Evolutionary conservation across 1,140 invertebrate genomes (phyloP).

Genomic region (Chironomus tepperi): DNA sequence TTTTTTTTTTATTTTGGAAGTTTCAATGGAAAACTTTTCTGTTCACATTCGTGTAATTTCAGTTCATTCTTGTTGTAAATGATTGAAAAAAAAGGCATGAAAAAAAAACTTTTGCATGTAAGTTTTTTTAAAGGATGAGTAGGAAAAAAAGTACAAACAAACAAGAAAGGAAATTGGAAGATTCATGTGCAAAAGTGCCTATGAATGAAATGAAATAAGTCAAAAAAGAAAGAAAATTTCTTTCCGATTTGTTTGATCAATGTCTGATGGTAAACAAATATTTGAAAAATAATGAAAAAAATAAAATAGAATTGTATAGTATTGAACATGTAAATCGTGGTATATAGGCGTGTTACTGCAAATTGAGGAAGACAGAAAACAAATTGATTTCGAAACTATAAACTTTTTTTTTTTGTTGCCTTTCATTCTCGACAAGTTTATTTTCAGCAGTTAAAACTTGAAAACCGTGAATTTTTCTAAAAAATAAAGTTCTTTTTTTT

Average conservation of each 20-base stretch:
- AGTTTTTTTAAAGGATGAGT: background rate
- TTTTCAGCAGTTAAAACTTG: background rate
- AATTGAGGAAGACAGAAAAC: conserved; percentile 12
- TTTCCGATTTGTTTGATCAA: conserved; percentile 13
- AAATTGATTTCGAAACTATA: background rate
- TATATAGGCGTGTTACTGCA: background rate
- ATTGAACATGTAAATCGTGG: background rate
- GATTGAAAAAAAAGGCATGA: background rate
- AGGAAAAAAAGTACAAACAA: too few relatives aligned
- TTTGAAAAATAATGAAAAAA: background rate
- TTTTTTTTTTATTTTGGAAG: too few relatives aligned
- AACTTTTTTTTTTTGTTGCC: background rate
- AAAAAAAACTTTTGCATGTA: background rate
- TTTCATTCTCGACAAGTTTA: background rate
- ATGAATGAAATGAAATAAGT: background rate
- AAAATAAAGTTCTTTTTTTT: background rate
- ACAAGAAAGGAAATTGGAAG: too few relatives aligned
- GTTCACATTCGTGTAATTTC: too few relatives aligned
- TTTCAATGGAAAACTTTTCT: too few relatives aligned
- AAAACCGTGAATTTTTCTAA: too few relatives aligned
- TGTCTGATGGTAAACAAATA: background rate
- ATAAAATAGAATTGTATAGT: background rate
- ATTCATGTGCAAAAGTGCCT: too few relatives aligned
- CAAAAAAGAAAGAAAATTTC: background rate
- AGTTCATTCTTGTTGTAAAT: too few relatives aligned